Evolutionary conservation across 2,797 vertebrate species (phyloP), one percentile per base, ranked within the genome.

Genomic region (Meda fulgida): DNA sequence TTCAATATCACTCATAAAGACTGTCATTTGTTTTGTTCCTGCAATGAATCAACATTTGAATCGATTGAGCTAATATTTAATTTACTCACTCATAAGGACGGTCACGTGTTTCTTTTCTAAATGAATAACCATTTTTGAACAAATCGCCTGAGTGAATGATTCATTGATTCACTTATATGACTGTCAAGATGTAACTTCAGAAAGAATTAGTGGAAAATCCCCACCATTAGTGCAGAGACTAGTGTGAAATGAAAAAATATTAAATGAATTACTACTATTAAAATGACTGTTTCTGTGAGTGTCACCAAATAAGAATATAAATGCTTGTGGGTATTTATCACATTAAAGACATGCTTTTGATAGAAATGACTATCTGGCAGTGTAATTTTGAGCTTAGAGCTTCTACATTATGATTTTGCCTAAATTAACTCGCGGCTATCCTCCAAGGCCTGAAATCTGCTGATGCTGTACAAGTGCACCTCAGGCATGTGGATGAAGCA

Each of bases 401-500:
- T 58, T 84, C n/a, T 60, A 48, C 51, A 70, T 78, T 36, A 84
- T 77, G 73, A 83, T 65, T 83, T 48, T 38, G 71, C 43, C 72
- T 83, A 83, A 76, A 76, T 83, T 53, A 78, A 60, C 66, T 84
- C 9, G 21, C 19, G 4, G 16, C 48, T 34, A 58, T 78, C 75
- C 75, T 84, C 65, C 65, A 31, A 78, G 83, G 83, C 66, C 51
- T 36, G 65, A 48, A 84, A 84, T 78, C 7, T 78, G 83, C 83
- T 78, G 65, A 84, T 84, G 65, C 65, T 29, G 63, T 31, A 51
- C 18, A 78, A 78, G 51, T 58, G 13, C 21, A 75, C 51, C 71
- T 83, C 58, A 18, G 51, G 63, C 83, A 70, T 70, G 26, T 78
- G 75, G 60, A 53, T 38, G 60, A 77, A 84, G 46, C 36, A 70